A percentile compares a stretch with the other conserved stretches of the same genome.
These are phyloP conservation scores for Megalops cyprinoides DNA, from an alignment of 2,797 vertebrate genomes.

Conservation along the genomic window DNA sequence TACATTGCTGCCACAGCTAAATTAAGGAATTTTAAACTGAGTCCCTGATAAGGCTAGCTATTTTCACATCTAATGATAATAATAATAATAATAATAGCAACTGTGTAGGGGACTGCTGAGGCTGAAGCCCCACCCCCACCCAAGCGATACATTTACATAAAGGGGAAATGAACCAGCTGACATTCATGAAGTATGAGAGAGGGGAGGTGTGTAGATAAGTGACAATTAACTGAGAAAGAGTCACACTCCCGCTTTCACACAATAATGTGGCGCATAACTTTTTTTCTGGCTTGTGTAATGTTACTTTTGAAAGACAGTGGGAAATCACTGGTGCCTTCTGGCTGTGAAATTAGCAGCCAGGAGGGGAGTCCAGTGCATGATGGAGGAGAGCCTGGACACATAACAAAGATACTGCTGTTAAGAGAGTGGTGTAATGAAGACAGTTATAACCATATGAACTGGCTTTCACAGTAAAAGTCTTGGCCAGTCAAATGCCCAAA, in stretches of 20 bases:
- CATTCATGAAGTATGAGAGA: not conserved
- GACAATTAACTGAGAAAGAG: not conserved
- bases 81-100: no score
- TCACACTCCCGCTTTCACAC: not conserved
- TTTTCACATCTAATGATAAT: not conserved
- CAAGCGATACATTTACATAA: not conserved
- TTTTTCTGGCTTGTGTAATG: not conserved
- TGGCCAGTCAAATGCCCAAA: not conserved
- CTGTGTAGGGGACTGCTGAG: no score
- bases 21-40: not conserved
- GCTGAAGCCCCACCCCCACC: not conserved
- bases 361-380: not conserved
- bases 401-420: not conserved
- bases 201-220: not conserved
- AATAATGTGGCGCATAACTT: no score
- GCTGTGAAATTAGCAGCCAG: not conserved
- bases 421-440: conserved; percentile 13
- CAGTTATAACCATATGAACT: conserved; percentile 4
- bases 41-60: not conserved
- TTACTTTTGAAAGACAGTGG: no score
- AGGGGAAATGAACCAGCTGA: not conserved
- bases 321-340: not conserved
- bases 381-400: conserved; percentile 13
- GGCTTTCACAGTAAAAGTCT: conserved; percentile 25
- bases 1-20: not conserved